These are phyloP conservation scores for Ia io DNA, from an alignment of 2,113 vertebrate genomes.

Conservation along the genomic window DNA sequence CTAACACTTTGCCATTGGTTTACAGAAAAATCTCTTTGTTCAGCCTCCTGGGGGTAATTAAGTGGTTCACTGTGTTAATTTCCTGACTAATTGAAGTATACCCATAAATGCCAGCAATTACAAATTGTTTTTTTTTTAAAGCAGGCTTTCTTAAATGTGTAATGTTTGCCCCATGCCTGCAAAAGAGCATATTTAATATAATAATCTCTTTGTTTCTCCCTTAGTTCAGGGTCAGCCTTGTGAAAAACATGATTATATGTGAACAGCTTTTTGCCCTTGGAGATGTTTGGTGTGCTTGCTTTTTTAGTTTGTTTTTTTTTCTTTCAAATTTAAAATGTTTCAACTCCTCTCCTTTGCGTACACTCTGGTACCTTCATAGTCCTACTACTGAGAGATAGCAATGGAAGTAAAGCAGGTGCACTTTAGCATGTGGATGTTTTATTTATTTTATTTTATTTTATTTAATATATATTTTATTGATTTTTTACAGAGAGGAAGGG, in stretches of 20 bases:
- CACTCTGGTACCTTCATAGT: not conserved
- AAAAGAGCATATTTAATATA: slow-evolving; percentile 18
- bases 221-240: slow-evolving; percentile 42
- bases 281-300: slow-evolving; percentile 28
- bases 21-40: slow-evolving; percentile 47
- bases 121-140: not conserved
- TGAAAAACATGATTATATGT: slow-evolving; percentile 36
- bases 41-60: slow-evolving; percentile 28
- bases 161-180: slow-evolving; percentile 30
- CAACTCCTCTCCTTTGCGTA: not conserved
- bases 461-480: too few relatives aligned
- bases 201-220: slow-evolving; percentile 37
- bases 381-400: not conserved
- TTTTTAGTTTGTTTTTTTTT: not conserved
- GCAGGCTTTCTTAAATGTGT: slow-evolving; percentile 34
- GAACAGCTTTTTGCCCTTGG: not conserved
- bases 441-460: too few relatives aligned
- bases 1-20: slow-evolving; percentile 32
- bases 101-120: slow-evolving; percentile 45
- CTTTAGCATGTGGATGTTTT: slow-evolving; percentile 4
- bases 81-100: slow-evolving; percentile 45
- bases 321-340: slow-evolving; percentile 33
- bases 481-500: too few relatives aligned
- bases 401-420: not conserved
- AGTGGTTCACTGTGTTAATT: slow-evolving; percentile 50